Base-by-base conservation (phyloP, 2,888 invertebrate genomes). In the Lycia hirtaria region DNA sequence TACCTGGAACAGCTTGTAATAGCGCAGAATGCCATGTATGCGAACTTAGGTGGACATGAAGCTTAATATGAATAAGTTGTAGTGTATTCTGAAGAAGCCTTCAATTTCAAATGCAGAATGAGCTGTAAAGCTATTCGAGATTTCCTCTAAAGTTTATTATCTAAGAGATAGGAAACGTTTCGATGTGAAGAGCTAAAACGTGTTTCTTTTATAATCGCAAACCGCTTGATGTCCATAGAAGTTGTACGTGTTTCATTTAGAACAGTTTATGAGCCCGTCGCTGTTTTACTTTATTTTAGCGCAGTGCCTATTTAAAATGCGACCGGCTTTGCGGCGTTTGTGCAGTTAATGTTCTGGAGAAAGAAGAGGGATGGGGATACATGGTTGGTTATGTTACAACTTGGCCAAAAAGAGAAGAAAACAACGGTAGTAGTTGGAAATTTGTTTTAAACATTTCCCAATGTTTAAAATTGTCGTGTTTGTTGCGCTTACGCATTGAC, bases 181-280 rank as follows among this genome's bases (percentile, higher is more conserved):
- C 45, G 38, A 20, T 10, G 45, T 33, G 52, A 43, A 57, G 52
- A 53, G 52, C 41, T 37, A 48, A 48, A 38, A 43, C 57, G 48
- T 58, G 52, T 58, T 58, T 58, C 40, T 53, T 48, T 58, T 52
- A 48, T 47, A 52, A 28, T 56, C 15, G 44, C 30, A 14, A 54
- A 50, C 45, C 45, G 33, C 58, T 54, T 43, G 47, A 38, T 49
- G 47, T 54, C 44, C 48, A 53, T 49, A 49, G 53, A 58, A 45
- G 5, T 58, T 40, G 53, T 50, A 54, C 50, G 53, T 59, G 50
- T 53, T 58, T 54, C 44, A 59, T 54, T 54, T 50, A 9, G 40
- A 38, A 9, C 40, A 50, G 44, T 59, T 59, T 58, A 58, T 57
- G 38, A 32, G 35, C 32, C 37, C 37, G 50, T 43, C 12, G 37